A percentile compares a stretch with the other conserved stretches of the same genome.
Conservation (phyloP, 2,113 vertebrate genomes). For the Lates calcarifer region DNA sequence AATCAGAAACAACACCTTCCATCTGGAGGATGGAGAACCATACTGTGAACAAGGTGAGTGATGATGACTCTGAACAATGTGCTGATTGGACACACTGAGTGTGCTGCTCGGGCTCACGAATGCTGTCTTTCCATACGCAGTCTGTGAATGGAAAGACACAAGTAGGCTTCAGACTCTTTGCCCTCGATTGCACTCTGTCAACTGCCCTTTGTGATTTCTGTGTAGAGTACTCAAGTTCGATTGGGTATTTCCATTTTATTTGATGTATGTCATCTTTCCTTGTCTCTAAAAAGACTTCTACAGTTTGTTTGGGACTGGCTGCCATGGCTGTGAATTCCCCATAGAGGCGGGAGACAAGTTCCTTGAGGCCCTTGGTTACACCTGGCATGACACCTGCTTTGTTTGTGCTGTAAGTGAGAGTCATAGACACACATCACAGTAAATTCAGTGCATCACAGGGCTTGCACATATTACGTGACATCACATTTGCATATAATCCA, state of each 20-base stretch:
- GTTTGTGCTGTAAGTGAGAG: constrained; percentile 91
- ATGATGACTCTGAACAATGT: neutral
- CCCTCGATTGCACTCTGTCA: neutral
- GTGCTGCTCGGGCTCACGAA: neutral
- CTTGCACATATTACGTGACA: neutral
- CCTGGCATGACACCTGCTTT: constrained; percentile 99
- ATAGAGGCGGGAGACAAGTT: constrained; percentile 98
- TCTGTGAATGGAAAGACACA: constrained; percentile 3
- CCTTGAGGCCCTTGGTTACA: constrained; percentile 94
- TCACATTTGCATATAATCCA: neutral
- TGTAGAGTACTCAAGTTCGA: neutral
- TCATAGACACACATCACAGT: neutral
- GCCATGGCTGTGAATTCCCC: constrained; percentile 96
- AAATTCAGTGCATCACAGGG: neutral
- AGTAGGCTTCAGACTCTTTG: neutral
- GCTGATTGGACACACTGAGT: neutral
- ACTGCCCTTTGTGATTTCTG: neutral
- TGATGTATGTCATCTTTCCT: neutral
- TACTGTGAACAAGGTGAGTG: constrained; percentile 95
- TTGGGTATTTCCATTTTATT: neutral
- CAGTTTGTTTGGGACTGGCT: constrained; percentile 93
- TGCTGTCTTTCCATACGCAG: neutral
- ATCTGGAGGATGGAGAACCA: constrained; percentile 97
- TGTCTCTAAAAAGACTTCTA: constrained; percentile 87
- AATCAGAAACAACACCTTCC: constrained; percentile 97